Evolutionary conservation across 1,140 invertebrate genomes (phyloP), one percentile per base, ranked within the genome.

Genomic region (Aradophagus sp.): DNA sequence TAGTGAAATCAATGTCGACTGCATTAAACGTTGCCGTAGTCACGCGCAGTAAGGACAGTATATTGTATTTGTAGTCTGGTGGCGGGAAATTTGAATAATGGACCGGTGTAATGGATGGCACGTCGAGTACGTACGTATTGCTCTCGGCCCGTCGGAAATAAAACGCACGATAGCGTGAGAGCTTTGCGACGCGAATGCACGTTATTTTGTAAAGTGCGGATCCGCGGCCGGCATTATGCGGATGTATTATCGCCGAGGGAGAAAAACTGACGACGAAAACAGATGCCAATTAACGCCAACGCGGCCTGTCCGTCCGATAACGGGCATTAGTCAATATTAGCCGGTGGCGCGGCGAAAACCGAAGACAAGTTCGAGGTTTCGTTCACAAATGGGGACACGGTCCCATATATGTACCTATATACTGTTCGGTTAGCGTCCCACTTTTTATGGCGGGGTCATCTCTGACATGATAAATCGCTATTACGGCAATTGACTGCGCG

Each of bases 11-110:
- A 74, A 76, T 73, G 68, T 67, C 62, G 52, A 53, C 42, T 41
- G 62, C 74, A 68, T 72, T 73, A 74, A 73, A 68, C 50, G 48
- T 69, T 19, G 56, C n/a, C 31, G 31, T 68, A 38, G 56, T 65
- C 56, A 38, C n/a, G 38, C 38, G 36, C 50, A 62, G 68, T 61
- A 66, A 61, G 61, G 52, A 61, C 42, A 53, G 65, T 71, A 78
- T 68, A 77, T 74, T 76, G 74, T 79, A 78, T 79, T 79, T 78
- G 76, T 78, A 75, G 71, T 73, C 59, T 41, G 68, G 70, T 61
- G 75, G 62, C 62, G 66, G 68, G 41, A 69, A 71, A 80, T 80
- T 78, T 80, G 74, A 78, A 80, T 80, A 78, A 80, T 78, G 70
- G 62, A 66, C 70, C 61, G 67, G 73, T 74, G 77, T 76, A 78